Conservation (phyloP, 2,888 invertebrate species). For the Sicus ferrugineus region DNA sequence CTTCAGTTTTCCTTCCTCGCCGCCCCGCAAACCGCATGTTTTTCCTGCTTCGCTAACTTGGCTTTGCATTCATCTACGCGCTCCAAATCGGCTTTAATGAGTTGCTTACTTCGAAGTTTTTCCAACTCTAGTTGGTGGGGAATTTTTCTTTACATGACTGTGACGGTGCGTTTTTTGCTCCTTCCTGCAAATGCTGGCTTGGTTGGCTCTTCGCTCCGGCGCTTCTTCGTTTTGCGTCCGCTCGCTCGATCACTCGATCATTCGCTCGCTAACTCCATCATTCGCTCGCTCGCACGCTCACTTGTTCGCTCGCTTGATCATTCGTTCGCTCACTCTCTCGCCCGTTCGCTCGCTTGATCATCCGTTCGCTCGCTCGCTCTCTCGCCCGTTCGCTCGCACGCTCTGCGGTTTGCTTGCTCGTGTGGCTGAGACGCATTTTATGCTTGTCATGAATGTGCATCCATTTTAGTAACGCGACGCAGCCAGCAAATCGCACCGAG, state of each 20-base stretch:
- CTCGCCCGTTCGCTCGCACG: no score
- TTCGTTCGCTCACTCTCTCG: no score
- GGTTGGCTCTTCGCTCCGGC: not conserved
- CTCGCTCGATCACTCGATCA: not conserved
- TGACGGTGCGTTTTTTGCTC: not conserved
- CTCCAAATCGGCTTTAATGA: slow-evolving; percentile 31
- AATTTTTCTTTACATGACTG: not conserved
- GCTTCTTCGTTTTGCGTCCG: not conserved
- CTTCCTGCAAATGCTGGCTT: not conserved
- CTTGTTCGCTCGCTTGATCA: no score
- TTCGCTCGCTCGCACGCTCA: no score
- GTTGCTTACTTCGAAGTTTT: slow-evolving; percentile 17
- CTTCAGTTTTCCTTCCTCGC: not conserved
- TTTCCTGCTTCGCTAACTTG: slow-evolving; percentile 15
- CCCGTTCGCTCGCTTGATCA: no score
- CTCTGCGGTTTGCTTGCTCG: slow-evolving; percentile 22
- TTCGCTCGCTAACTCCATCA: no score
- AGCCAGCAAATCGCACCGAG: no score
- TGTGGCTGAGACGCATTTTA: slow-evolving; percentile 47
- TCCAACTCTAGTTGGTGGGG: slow-evolving; percentile 4
- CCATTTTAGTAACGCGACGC: not conserved
- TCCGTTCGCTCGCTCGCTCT: no score
- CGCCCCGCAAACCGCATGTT: not conserved
- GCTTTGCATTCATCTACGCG: slow-evolving; percentile 4
- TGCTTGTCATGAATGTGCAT: slow-evolving; percentile 54